Evolutionary conservation across 2,113 vertebrate genomes (phyloP).

Genomic region (Budorcas taxicolor): DNA sequence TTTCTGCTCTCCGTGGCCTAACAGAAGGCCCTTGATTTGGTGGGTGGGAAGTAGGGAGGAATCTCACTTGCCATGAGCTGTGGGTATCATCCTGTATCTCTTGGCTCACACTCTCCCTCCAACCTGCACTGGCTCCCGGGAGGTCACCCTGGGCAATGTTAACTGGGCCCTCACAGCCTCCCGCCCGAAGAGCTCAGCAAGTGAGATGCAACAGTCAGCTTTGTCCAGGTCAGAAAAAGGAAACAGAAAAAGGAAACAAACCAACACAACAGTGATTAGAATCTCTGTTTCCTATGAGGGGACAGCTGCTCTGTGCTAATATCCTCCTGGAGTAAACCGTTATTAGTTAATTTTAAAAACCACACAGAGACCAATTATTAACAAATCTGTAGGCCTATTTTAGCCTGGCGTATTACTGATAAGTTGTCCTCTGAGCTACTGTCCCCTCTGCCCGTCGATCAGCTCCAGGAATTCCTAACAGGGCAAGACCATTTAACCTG

Average conservation of each 20-base stretch:
- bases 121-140: accelerated
- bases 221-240: neutral
- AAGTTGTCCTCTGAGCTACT: neutral
- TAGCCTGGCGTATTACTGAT: neutral
- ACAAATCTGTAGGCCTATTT: neutral
- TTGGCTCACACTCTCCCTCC: neutral
- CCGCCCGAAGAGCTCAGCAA: neutral
- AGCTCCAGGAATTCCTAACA: neutral
- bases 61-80: neutral
- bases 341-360: slow-evolving; percentile 43
- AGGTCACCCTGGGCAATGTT: neutral
- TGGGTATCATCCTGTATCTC: accelerated
- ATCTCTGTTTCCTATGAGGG: neutral
- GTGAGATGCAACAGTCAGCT: neutral
- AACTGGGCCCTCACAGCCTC: neutral
- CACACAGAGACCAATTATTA: slow-evolving; percentile 36
- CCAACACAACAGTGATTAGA: neutral
- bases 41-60: neutral
- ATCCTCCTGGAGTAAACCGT: slow-evolving; percentile 30
- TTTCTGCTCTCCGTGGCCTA: neutral
- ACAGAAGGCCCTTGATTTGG: neutral
- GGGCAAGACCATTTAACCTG: neutral
- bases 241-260: neutral
- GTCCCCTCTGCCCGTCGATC: neutral
- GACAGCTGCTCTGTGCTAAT: neutral